Conservation (phyloP, 2,797 vertebrate species). For the Carduelis carduelis region DNA sequence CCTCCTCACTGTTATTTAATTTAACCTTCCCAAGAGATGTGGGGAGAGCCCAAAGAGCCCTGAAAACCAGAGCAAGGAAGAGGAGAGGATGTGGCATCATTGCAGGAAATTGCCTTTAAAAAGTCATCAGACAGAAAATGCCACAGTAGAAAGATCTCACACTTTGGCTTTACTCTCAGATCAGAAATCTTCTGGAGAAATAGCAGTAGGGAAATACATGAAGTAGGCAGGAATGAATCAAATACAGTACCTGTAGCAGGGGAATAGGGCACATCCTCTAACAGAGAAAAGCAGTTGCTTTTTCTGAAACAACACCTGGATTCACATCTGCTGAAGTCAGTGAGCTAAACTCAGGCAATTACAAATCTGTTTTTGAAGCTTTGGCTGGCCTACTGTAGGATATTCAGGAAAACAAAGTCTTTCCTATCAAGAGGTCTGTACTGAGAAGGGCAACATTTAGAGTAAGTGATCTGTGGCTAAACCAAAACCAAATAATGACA, state of each 20-base stretch:
- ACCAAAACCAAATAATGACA: background rate
- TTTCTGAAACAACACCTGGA: background rate
- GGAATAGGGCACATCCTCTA: background rate
- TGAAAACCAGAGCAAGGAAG: background rate
- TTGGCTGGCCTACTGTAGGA: background rate
- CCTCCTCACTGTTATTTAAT: background rate
- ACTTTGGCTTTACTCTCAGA: background rate
- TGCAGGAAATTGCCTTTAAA: background rate
- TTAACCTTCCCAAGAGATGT: background rate
- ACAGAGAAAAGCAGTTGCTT: background rate
- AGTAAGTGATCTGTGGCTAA: background rate
- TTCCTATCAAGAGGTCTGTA: background rate
- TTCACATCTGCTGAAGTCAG: background rate
- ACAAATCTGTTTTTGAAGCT: background rate
- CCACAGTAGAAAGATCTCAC: background rate
- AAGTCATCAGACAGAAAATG: background rate
- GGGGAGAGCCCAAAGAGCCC: background rate
- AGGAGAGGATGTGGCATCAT: background rate
- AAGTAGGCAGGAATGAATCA: background rate
- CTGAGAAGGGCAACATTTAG: rapidly evolving
- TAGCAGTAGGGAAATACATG: background rate
- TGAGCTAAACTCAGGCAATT: background rate
- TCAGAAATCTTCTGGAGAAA: background rate
- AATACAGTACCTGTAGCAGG: background rate
- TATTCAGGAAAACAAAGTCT: background rate